These are phyloP conservation scores for Microctonus hyperodae DNA, from an alignment of 2,888 invertebrate species.

Conservation along the genomic window DNA sequence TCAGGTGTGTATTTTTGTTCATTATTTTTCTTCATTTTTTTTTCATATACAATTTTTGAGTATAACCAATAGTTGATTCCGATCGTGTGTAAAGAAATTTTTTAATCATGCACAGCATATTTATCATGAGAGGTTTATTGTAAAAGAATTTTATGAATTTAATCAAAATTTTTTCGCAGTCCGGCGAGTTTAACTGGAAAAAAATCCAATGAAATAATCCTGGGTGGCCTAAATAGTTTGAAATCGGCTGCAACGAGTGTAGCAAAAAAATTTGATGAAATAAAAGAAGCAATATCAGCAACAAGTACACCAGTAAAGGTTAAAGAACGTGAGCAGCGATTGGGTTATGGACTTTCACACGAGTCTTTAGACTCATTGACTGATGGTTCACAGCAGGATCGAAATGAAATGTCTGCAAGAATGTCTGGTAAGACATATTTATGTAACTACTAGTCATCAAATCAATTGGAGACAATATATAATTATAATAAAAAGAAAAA, in stretches of 20 bases:
- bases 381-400: conserved; percentile 60
- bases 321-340: conserved; percentile 59
- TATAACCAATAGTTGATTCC: too few species aligned
- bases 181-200: conserved; percentile 84
- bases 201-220: conserved; percentile 86
- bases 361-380: conserved; percentile 60
- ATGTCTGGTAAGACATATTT: conserved; percentile 49
- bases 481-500: not conserved
- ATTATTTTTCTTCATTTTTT: not conserved
- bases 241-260: conserved; percentile 86
- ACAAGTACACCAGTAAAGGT: conserved; percentile 87
- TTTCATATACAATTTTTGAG: too few species aligned
- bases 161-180: conserved; percentile 64
- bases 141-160: not conserved
- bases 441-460: conserved; percentile 3
- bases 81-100: conserved; percentile 21
- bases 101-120: not conserved
- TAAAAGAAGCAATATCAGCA: conserved; percentile 88
- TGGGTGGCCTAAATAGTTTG: conserved; percentile 85
- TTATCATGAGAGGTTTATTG: conserved; percentile 17
- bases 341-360: conserved; percentile 58
- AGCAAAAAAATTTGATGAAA: conserved; percentile 88
- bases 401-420: conserved; percentile 56
- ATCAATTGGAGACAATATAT: conserved; percentile 13
- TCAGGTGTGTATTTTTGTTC: conserved; percentile 51